Conservation (phyloP, 2,888 invertebrate species). For the Peribatodes rhomboidaria region DNA sequence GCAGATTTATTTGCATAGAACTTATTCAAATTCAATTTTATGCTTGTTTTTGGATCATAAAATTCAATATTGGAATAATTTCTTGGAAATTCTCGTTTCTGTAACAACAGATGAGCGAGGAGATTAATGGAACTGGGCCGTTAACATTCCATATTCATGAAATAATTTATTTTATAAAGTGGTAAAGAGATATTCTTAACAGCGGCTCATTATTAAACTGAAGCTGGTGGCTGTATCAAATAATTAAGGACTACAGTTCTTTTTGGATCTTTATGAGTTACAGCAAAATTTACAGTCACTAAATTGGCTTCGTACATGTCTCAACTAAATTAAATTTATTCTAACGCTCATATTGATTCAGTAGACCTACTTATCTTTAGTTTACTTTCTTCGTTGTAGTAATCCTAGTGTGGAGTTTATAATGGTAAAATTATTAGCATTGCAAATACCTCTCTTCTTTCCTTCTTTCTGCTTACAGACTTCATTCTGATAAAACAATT, state of each 20-base stretch:
- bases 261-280: too few relatives aligned
- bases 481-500: neutral
- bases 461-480: neutral
- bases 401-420: too few relatives aligned
- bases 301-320: too few relatives aligned
- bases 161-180: slow-evolving; percentile 19
- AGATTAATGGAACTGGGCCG: slow-evolving; percentile 17
- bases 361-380: too few relatives aligned
- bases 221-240: neutral
- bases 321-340: too few relatives aligned
- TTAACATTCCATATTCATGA: slow-evolving; percentile 25
- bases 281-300: too few relatives aligned
- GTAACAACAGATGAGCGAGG: slow-evolving; percentile 20
- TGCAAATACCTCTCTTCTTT: neutral
- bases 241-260: neutral
- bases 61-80: slow-evolving; percentile 44
- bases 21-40: slow-evolving; percentile 50
- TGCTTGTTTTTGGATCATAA: slow-evolving; percentile 45
- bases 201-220: neutral
- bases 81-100: slow-evolving; percentile 30
- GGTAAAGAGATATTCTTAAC: slow-evolving; percentile 1
- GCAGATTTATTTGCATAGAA: slow-evolving; percentile 47
- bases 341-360: too few relatives aligned
- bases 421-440: neutral
- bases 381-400: too few relatives aligned